Base-by-base conservation (phyloP, 2,797 vertebrate genomes). In the Cyclura pinguis region DNA sequence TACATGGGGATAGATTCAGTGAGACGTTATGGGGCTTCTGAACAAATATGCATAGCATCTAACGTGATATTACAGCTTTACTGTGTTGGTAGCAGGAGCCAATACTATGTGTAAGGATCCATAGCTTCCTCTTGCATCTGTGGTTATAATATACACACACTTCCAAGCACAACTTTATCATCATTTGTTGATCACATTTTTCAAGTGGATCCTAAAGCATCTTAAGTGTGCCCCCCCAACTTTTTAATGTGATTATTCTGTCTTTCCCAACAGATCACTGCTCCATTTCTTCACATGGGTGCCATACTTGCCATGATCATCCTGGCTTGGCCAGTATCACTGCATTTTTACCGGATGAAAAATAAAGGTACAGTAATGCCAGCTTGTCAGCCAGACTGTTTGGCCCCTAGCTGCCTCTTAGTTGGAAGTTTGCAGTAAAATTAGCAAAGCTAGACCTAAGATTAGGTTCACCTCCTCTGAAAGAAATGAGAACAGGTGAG, bases 201-300 rank as follows among this genome's bases (percentile, higher is more conserved):
- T 62, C 18, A 35, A n/a, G 16, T 13, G 12, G 50, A 50, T 13
- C 16, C 24, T 35, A 14, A 84, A 67, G 13, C 14, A 42, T 47
- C 62, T 18, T 69, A 9, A 12, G 5, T 50, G 12, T 18, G 0
- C 38, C 12, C 5, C 14, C 0, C 8, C 47, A 7, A 27, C 12
- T 52, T 55, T 55, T 80, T 78, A 22, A 80, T 55, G 50, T 13
- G 29, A 4, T n/a, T n/a, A 14, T 81, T 81, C 57, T 55, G 80
- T 81, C 24, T 78, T 96, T 78, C 91, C 88, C 89, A 24, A 84
- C 91, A 99, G 98, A 96, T 99, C 91, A 98, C 98, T 1, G 98
- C 98, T 86, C 98, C 98, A 14, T 99, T 98, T 92, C 96, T 99
- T 67, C 98, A 99, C 8, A 57, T 99, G 94, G 97, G 96, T 16